phyloP scores from a whole-genome alignment of 2,888 invertebrate species.

The Trichopoda pennipes region DNA sequence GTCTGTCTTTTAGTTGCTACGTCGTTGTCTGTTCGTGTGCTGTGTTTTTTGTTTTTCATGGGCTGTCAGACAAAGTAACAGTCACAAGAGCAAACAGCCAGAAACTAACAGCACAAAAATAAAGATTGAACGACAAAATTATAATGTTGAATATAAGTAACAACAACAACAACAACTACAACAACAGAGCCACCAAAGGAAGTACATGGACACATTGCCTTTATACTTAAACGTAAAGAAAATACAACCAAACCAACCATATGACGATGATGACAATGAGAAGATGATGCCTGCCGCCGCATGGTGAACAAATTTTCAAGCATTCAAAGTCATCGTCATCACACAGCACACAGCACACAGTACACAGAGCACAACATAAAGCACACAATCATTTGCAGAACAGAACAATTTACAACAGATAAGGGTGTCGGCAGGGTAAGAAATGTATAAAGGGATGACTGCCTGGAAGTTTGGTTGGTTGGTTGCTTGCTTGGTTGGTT shows the following conservation, averaged over 20 bases:
- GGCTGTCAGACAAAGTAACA: constrained; percentile 59
- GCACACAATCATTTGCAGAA: constrained; percentile 29
- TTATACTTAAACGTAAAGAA: constrained; percentile 9
- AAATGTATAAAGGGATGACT: constrained; percentile 4
- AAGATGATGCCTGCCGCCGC: constrained; percentile 16
- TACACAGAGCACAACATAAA: constrained; percentile 15
- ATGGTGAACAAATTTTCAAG: constrained; percentile 41
- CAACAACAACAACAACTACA: constrained; percentile 16
- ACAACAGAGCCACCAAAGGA: constrained; percentile 45
- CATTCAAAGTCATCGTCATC: constrained; percentile 43
- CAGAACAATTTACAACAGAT: constrained; percentile 48
- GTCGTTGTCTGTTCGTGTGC: too few species aligned
- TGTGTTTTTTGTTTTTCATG: background rate
- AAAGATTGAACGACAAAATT: constrained; percentile 39
- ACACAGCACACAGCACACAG: constrained; percentile 15
- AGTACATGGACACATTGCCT: constrained; percentile 50
- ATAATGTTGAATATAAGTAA: constrained; percentile 40
- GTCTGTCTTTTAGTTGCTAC: constrained; percentile 1
- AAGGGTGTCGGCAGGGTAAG: constrained; percentile 45
- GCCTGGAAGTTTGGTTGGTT: constrained; percentile 18
- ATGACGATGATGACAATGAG: constrained; percentile 52
- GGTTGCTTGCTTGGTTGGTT: too few species aligned
- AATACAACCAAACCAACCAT: constrained; percentile 36
- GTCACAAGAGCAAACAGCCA: constrained; percentile 63
- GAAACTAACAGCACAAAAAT: constrained; percentile 57